Base-by-base conservation (phyloP, 2,797 vertebrate species). In the Astyanax mexicanus region DNA sequence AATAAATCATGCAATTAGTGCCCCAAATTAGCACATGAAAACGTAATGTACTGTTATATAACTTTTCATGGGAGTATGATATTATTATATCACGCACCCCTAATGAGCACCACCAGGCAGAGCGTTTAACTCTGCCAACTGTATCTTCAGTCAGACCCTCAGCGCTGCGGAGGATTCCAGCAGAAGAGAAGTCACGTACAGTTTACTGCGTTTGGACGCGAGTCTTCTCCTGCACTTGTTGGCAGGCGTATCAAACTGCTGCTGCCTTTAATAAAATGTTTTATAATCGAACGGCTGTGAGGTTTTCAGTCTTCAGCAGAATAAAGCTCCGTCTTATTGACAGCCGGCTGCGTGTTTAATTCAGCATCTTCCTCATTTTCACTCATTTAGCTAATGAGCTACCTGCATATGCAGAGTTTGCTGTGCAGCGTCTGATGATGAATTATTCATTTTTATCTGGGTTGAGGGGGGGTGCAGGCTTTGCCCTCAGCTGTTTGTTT, bases 361-460 rank as follows among this genome's bases (percentile, higher is more conserved):
- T 84, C 79, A 79, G 77, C 77, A 75, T 76, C 12, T 38, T 69
- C 76, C 72, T 83, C 72, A 74, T 60, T 72, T 60, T 67, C 67
- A 35, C 69, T 80, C 70, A 73, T 84, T 88, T 81, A 67, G 78
- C 78, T 69, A 81, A 85, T 84, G 55, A 84, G 66, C 77, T 49
- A 27, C 67, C 79, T 64, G 79, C 38, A 47, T 76, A 32, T 80
- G 77, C 73, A 67, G 47, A 75, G 69, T 66, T 82, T 86, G 78
- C 77, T 74, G 55, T 49, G 69, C 54, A 74, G 77, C 45, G 55
- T 65, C 29, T 49, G 55, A 38, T 67, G 38, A 67, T 54, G 52
- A 11, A 7, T 17, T 57, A 73, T 19, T 54, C 54, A 69, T 70
- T 67, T 47, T 67, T 51, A 35, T 73, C 58, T 42, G 23, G 6